A percentile compares a stretch with the other conserved stretches of the same genome.
Evolutionary conservation across 2,888 invertebrate genomes (phyloP).

Genomic region (Chymomyza caudatula): DNA sequence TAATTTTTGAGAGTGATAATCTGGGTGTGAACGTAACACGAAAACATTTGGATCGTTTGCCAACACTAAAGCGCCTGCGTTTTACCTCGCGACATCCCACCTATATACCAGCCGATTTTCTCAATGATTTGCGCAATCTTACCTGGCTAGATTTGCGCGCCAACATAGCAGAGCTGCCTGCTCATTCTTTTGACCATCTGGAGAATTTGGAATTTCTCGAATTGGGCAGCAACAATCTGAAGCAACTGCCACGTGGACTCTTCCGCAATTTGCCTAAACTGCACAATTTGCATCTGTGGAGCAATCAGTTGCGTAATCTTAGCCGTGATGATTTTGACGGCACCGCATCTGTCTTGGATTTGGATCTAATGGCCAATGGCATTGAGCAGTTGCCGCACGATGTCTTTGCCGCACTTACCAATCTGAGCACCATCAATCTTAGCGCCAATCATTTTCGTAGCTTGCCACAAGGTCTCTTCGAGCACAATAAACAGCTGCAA

Average conservation of each 20-base stretch:
- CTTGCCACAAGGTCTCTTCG: conserved; percentile 82
- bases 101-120: conserved; percentile 82
- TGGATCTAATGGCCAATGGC: conserved; percentile 85
- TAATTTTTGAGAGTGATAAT: conserved; percentile 81
- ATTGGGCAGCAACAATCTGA: conserved; percentile 83
- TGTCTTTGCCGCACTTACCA: conserved; percentile 82
- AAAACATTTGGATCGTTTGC: conserved; percentile 81
- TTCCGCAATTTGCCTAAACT: conserved; percentile 82
- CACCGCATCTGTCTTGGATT: conserved; percentile 81
- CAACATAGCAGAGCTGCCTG: conserved; percentile 81
- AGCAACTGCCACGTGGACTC: conserved; percentile 81
- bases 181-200: conserved; percentile 80
- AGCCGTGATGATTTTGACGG: conserved; percentile 82
- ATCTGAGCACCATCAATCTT: conserved; percentile 83
- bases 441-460: conserved; percentile 83
- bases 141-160: conserved; percentile 83
- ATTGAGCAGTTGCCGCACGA: conserved; percentile 82
- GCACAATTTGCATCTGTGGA: conserved; percentile 83
- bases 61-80: conserved; percentile 80
- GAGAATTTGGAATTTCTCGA: conserved; percentile 82
- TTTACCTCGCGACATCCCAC: conserved; percentile 82
- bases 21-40: conserved; percentile 80
- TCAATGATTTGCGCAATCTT: conserved; percentile 82
- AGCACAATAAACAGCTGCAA: conserved; percentile 80
- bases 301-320: conserved; percentile 83